Conservation (phyloP, 2,888 invertebrate species). For the Disparrhopalites patrizii region DNA sequence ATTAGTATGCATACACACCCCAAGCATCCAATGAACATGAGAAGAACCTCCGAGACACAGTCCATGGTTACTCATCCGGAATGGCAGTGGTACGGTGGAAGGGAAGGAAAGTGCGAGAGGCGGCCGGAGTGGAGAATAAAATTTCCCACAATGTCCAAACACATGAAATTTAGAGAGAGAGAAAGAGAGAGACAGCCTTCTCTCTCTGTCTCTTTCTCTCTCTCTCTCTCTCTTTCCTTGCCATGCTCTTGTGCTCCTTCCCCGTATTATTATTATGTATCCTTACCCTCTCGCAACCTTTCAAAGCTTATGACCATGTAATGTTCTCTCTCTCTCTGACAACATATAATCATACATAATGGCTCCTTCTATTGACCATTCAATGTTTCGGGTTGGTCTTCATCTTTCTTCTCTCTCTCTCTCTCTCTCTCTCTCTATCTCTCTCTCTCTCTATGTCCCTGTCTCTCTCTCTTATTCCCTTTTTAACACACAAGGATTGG, state of each 20-base stretch:
- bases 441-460: background rate
- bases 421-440: conserved; percentile 1
- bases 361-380: conserved; percentile 28
- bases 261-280: no score
- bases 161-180: conserved; percentile 18
- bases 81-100: no score
- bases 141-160: conserved; percentile 29
- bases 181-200: no score
- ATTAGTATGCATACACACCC: no score
- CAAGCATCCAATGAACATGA: background rate
- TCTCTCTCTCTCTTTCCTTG: background rate
- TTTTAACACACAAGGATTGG: no score
- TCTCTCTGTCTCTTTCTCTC: conserved; percentile 6
- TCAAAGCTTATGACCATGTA: conserved; percentile 23
- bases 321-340: conserved; percentile 9
- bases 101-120: conserved; percentile 11
- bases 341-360: conserved; percentile 17
- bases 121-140: conserved; percentile 27
- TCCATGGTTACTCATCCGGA: conserved; percentile 28
- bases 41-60: background rate
- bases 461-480: background rate
- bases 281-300: conserved; percentile 8
- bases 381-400: conserved; percentile 1
- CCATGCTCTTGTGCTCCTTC: background rate
- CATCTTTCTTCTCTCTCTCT: background rate